phyloP scores from a whole-genome alignment of 2,888 invertebrate species.

The Meganola albula region DNA sequence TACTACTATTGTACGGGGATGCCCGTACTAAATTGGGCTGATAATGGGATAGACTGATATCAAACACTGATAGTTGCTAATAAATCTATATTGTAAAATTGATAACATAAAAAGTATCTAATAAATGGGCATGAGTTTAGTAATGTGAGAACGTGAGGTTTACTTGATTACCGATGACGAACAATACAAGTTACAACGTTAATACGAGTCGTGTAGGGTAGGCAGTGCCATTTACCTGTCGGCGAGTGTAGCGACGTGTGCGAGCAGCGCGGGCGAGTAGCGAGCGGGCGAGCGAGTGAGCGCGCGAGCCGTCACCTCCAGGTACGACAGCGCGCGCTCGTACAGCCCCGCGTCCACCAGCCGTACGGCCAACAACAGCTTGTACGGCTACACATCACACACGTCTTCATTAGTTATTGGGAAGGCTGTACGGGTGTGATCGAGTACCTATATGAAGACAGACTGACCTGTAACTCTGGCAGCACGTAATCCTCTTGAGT shows the following conservation, averaged over 20 bases:
- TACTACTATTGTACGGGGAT: too few species aligned
- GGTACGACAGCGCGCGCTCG: slow-evolving; percentile 89
- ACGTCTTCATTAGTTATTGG: too few species aligned
- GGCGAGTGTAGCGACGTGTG: slow-evolving; percentile 67
- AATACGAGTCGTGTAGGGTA: not conserved
- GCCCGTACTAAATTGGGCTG: too few species aligned
- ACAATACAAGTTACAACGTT: slow-evolving; percentile 1
- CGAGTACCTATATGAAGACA: too few species aligned
- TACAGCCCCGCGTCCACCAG: slow-evolving; percentile 85
- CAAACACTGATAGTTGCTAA: too few species aligned
- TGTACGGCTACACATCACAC: slow-evolving; percentile 84
- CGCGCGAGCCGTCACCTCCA: slow-evolving; percentile 86
- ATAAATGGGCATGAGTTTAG: too few species aligned
- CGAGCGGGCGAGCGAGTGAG: slow-evolving; percentile 77
- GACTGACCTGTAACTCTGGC: slow-evolving; percentile 81
- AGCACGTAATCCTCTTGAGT: slow-evolving; percentile 84
- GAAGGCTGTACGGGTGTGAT: too few species aligned
- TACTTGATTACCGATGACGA: too few species aligned
- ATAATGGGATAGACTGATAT: too few species aligned
- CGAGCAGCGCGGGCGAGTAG: slow-evolving; percentile 54
- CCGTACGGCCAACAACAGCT: slow-evolving; percentile 87
- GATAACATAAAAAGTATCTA: too few species aligned
- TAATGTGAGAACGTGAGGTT: too few species aligned
- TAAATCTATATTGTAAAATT: too few species aligned
- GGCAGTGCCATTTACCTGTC: slow-evolving; percentile 22